Conservation (phyloP, 2,113 vertebrate species). For the Oreochromis aureus region DNA sequence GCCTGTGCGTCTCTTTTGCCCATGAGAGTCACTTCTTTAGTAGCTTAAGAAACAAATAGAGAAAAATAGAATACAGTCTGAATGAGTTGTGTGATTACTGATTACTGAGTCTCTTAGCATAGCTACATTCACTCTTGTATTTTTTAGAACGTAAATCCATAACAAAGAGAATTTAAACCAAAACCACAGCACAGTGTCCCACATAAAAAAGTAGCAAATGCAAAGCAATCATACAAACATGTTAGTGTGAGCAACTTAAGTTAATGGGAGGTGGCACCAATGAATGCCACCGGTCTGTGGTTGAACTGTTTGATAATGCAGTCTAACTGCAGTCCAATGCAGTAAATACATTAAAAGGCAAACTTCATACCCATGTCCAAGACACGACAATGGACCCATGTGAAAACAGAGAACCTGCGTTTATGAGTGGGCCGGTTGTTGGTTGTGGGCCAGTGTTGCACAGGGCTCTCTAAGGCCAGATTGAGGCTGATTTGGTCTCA, state of each 20-base stretch:
- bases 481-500: conserved; percentile 65
- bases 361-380: neutral
- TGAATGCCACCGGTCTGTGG: neutral
- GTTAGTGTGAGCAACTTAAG: neutral
- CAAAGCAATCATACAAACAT: neutral
- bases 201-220: neutral
- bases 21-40: neutral
- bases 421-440: conserved; percentile 16
- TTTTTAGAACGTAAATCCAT: neutral
- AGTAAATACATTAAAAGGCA: neutral
- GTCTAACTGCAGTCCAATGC: neutral
- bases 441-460: conserved; percentile 38
- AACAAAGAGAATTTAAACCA: neutral
- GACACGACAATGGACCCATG: neutral
- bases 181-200: neutral
- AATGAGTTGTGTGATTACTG: neutral
- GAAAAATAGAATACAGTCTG: neutral
- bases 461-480: conserved; percentile 51
- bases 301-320: neutral
- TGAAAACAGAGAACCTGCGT: conserved; percentile 14
- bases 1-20: neutral
- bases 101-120: neutral
- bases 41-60: neutral
- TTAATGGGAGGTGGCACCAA: neutral
- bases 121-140: neutral